A percentile compares a stretch with the other conserved stretches of the same genome.
phyloP scores from a whole-genome alignment of 2,888 invertebrate species.

The Cecidostiba fungosa region DNA sequence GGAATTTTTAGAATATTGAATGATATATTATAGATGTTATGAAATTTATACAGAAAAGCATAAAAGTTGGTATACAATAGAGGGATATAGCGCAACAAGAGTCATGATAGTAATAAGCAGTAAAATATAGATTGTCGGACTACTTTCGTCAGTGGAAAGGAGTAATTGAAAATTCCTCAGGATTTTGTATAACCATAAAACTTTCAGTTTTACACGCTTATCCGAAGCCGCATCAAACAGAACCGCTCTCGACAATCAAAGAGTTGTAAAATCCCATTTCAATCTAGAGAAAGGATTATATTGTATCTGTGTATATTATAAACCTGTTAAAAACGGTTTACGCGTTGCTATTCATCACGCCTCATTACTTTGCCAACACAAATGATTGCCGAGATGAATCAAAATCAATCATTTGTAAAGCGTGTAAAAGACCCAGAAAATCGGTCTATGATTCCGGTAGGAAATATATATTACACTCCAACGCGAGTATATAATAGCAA shows the following conservation, averaged over 20 bases:
- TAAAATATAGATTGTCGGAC: neutral
- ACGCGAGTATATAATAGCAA: conserved; percentile 1
- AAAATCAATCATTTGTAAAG: neutral
- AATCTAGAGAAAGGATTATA: too few relatives aligned
- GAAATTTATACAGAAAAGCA: neutral
- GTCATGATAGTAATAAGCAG: neutral
- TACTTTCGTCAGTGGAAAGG: neutral
- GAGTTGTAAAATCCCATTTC: too few relatives aligned
- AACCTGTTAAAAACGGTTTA: too few relatives aligned
- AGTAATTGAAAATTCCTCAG: neutral
- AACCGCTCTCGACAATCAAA: neutral
- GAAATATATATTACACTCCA: neutral
- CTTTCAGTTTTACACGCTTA: neutral
- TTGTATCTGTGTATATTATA: too few relatives aligned
- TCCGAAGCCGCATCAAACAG: neutral
- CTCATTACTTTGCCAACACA: neutral
- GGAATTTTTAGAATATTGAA: too few relatives aligned
- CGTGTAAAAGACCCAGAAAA: neutral
- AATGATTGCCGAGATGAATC: neutral
- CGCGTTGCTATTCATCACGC: neutral
- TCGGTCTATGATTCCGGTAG: neutral
- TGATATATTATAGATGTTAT: neutral
- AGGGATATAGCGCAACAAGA: neutral
- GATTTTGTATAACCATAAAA: neutral
- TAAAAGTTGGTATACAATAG: neutral